Evolutionary conservation across 2,113 vertebrate species (phyloP).

Genomic region (Pteropus alecto): DNA sequence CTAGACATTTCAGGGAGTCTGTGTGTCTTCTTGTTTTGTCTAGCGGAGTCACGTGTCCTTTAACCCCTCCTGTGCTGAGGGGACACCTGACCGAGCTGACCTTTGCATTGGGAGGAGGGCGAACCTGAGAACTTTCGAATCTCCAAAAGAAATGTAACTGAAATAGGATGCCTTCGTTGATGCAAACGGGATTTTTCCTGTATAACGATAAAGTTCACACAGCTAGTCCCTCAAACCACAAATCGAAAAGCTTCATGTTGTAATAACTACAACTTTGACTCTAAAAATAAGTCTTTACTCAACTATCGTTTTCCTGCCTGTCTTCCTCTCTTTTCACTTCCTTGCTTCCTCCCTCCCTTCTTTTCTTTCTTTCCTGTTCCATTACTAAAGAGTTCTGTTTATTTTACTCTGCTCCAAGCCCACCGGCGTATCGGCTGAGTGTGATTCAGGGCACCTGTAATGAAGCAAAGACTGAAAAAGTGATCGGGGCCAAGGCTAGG

Average conservation of each 20-base stretch:
- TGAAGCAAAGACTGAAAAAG: not conserved
- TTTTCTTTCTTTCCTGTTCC: not conserved
- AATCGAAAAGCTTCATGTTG: conserved; percentile 58
- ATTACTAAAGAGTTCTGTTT: not conserved
- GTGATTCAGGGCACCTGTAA: not conserved
- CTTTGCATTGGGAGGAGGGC: conserved; percentile 72
- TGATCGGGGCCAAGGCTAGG: not conserved
- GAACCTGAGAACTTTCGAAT: conserved; percentile 78
- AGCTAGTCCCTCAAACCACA: conserved; percentile 50
- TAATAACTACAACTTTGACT: conserved; percentile 57
- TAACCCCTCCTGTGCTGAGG: conserved; percentile 71
- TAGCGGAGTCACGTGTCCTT: conserved; percentile 69
- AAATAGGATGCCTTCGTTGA: conserved; percentile 64
- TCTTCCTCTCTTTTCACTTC: not conserved
- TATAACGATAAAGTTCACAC: conserved; percentile 74
- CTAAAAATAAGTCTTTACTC: conserved; percentile 23
- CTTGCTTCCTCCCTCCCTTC: not conserved
- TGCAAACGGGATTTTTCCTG: conserved; percentile 73
- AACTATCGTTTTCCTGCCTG: not conserved
- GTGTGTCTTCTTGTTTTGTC: conserved; percentile 87
- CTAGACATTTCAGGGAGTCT: conserved; percentile 84
- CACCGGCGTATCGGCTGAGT: not conserved
- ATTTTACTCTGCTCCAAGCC: not conserved
- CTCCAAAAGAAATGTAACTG: conserved; percentile 72
- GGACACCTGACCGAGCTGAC: conserved; percentile 65